A percentile compares a stretch with the other conserved stretches of the same genome.
Conservation (phyloP, 2,888 invertebrate genomes). For the Polymixis flavicincta region DNA sequence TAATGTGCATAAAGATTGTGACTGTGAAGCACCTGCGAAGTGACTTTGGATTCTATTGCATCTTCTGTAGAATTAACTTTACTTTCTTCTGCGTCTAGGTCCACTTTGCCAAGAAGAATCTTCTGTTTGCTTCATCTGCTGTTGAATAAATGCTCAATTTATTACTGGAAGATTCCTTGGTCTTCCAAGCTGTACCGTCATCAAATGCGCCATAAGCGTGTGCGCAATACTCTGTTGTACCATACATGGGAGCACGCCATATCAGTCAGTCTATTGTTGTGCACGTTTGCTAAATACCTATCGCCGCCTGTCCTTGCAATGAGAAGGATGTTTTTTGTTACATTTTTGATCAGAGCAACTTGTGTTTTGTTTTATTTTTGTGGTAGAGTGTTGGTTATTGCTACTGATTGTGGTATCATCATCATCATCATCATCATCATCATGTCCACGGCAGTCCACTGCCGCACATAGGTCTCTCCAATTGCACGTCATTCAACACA, state of each 20-base stretch:
- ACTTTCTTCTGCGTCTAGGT: background rate
- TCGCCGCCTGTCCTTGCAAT: constrained; percentile 53
- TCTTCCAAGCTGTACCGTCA: constrained; percentile 49
- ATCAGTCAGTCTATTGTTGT: constrained; percentile 74
- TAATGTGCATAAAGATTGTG: too few species aligned
- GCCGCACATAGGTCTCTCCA: too few species aligned
- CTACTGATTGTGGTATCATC: background rate
- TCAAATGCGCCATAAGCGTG: constrained; percentile 48
- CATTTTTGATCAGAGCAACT: background rate
- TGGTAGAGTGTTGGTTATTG: too few species aligned
- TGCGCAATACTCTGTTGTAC: constrained; percentile 64
- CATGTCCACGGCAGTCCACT: background rate
- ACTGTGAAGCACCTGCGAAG: too few species aligned
- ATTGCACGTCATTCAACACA: too few species aligned
- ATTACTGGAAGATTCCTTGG: constrained; percentile 40
- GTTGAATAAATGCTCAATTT: constrained; percentile 11
- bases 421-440: background rate
- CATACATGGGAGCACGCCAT: constrained; percentile 72
- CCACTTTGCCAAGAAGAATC: background rate
- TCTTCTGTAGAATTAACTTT: background rate
- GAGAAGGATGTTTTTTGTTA: constrained; percentile 47
- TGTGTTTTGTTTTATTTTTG: constrained; percentile 13
- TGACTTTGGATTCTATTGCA: background rate
- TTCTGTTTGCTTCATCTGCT: background rate
- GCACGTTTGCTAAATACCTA: constrained; percentile 68